Evolutionary conservation across 2,888 invertebrate species (phyloP), one percentile per base, ranked within the genome.

Genomic region (Drosophila yooni): DNA sequence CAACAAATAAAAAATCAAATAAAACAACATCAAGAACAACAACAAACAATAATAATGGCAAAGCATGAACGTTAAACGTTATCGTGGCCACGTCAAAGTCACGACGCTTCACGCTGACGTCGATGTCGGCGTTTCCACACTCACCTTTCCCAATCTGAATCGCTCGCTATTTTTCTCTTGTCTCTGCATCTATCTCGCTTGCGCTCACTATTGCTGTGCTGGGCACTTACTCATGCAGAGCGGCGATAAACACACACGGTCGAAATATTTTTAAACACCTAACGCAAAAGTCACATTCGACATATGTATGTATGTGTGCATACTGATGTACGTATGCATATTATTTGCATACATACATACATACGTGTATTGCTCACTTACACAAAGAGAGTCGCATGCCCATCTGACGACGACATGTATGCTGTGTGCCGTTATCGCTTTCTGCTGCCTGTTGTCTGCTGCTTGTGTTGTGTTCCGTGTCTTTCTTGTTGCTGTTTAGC

Each of bases 71-170:
- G 81, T 68, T 78, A 59, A 81, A 78, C 81, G 82, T 77, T 80
- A 81, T 78, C 70, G 70, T 61, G 70, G 79, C 79, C 82, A 81
- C 88, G 88, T 82, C 82, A 82, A 82, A 82, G 80, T 86, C 89
- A 83, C 81, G 70, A 57, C 68, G 74, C 72, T 64, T 72, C 67
- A 70, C 79, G 79, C 81, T 83, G 83, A 81, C 83, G 81, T 68
- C 67, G 76, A 65, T 58, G 88, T 76, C 70, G 80, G 75, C 83
- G 81, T 77, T 73, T 70, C 56, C 7, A 31, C 50, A 67, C 70
- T 67, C 72, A 81, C 84, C 74, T 75, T 71, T 60, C 57, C 64
- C 58, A 65, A 69, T 48, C 62, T 11, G 21, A 34, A 8, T 29
- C 31, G 33, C 51, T 46, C 50, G 34, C 43, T 46, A 33, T 33